A percentile compares a stretch with the other conserved stretches of the same genome.
phyloP scores from a whole-genome alignment of 1,140 invertebrate species.

The Nephila pilipes region DNA sequence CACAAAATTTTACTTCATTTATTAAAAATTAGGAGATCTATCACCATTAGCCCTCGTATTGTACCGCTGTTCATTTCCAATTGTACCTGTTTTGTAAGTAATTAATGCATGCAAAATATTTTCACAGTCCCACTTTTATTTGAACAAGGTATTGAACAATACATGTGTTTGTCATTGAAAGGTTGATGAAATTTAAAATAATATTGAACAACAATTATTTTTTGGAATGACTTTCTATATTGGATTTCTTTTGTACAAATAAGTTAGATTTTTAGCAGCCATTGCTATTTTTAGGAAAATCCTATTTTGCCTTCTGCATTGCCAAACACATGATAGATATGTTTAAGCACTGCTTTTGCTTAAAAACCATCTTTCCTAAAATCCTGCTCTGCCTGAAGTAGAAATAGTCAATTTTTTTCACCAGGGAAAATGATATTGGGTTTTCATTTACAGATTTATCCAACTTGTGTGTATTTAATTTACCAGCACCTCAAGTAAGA shows the following conservation, averaged over 20 bases:
- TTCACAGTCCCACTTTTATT: too few relatives aligned
- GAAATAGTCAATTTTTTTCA: neutral
- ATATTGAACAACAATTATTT: too few relatives aligned
- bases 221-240: too few relatives aligned
- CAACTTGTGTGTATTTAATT: constrained; percentile 35
- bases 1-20: too few relatives aligned
- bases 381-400: neutral
- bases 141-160: too few relatives aligned
- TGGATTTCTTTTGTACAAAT: neutral
- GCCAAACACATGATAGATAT: neutral
- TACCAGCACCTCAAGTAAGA: neutral
- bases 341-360: constrained; percentile 17
- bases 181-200: too few relatives aligned
- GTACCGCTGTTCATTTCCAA: too few relatives aligned
- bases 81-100: too few relatives aligned
- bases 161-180: too few relatives aligned
- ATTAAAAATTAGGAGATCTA: too few relatives aligned
- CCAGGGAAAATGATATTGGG: constrained; percentile 10
- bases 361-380: neutral
- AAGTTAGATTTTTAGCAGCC: neutral
- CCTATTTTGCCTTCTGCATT: neutral
- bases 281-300: neutral
- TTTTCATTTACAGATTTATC: constrained; percentile 37
- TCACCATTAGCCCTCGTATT: too few relatives aligned
- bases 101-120: too few relatives aligned